Base-by-base conservation (phyloP, 2,888 invertebrate species). In the Morpho achilles region DNA sequence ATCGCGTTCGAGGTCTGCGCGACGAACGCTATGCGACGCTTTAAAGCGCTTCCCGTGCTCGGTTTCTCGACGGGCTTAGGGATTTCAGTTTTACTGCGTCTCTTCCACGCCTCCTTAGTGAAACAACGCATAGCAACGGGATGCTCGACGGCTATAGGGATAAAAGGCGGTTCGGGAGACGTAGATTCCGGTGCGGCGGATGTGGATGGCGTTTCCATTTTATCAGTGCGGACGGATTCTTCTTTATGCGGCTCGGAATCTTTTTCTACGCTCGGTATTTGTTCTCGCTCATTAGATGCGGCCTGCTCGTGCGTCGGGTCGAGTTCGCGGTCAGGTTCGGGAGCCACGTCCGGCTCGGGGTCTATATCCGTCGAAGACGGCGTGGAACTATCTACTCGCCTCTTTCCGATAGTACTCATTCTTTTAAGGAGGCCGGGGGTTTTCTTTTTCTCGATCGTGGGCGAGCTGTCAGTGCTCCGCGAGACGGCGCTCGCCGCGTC, bases 21-120 rank as follows among this genome's bases (percentile, higher is more conserved):
- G 57, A 92, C 91, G 71, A 92, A 92, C 48, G 87, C 87, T 58
- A 92, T 88, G 22, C 92, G 87, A 8, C 92, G 84, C 55, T 91
- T 82, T 64, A 84, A 68, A 55, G 90, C 83, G 72, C 77, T 86
- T 63, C 82, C 88, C 46, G 90, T 85, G 56, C 87, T 88, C 62
- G 89, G 88, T 69, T 86, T 85, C 72, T 91, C 91, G 53, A 82
- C 73, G 5, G 80, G 80, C 65, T 80, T 83, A 68, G 76, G 91
- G 83, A 85, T 91, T 75, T 76, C 84, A 16, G 68, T 64, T 58
- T 77, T 78, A 59, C 80, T 81, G 51, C 78, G 80, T 9, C 85
- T 79, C 66, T 82, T 84, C 92, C 92, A 92, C 49, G 91, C 90
- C 50, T 92, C 89, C 66, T 92, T 88, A 0, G 91, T 84, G 72